Base-by-base conservation (phyloP, 2,797 vertebrate species). In the Botia kubotai region DNA sequence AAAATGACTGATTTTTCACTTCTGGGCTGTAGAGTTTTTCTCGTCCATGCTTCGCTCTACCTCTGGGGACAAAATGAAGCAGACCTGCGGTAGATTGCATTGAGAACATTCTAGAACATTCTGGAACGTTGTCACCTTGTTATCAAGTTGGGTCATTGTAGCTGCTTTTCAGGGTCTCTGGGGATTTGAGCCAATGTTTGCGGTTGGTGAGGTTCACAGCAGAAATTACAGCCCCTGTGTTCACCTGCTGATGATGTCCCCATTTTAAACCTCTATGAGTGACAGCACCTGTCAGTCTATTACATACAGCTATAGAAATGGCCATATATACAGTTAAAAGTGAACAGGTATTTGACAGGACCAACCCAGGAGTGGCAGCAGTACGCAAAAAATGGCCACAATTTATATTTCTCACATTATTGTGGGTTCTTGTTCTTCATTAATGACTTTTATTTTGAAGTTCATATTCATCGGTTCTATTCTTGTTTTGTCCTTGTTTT, bases 61-160 rank as follows among this genome's bases (percentile, higher is more conserved):
- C 74, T 14, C 1, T 6, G 39, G 48, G n/a, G 53, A 50, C 7
- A 23, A 55, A 53, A 36, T 43, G 50, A 29, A 39, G 11, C 33
- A 76, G 36, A 55, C 19, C 43, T 17, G 12, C 12, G 19, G 50
- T 19, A 62, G 36, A 26, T 21, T 63, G 4, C 7, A 7, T 76
- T 67, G 13, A 60, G 55, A 60, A 73, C 36, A 26, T 19, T 43
- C 52, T 58, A 55, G 65, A 67, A 77, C 33, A 43, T 19, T 46
- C 53, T 60, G 19, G 13, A 26, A 60, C 71, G 43, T n/a, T 57
- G 39, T 43, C 16, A 46, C 53, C 33, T n/a, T 58, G 66, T 43
- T 23, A 3, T 0, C 17, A 57, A 2, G n/a, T 8, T 46, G 43
- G 2, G 29, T 16, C 12, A 39, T n/a, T 36, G 29, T 53, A n/a